Conservation (phyloP, 1,140 invertebrate genomes). For the Drosophila azteca region DNA sequence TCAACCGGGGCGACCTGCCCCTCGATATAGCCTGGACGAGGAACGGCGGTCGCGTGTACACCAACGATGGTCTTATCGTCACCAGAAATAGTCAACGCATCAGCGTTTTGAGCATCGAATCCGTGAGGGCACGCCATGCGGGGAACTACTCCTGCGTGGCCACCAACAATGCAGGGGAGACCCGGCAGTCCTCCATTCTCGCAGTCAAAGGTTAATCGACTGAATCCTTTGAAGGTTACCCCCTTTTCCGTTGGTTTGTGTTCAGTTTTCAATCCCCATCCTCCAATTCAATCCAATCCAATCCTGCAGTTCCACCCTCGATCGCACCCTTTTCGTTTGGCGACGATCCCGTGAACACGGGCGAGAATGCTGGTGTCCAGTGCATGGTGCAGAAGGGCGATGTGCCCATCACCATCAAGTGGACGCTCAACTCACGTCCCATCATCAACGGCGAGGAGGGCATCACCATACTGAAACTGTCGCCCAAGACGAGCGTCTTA, state of each 20-base stretch:
- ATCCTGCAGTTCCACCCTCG: slow-evolving; percentile 80
- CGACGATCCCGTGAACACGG: slow-evolving; percentile 89
- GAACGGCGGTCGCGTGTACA: slow-evolving; percentile 78
- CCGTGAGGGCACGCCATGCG: slow-evolving; percentile 86
- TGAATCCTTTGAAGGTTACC: neutral
- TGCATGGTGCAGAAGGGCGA: slow-evolving; percentile 91
- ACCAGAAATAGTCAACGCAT: slow-evolving; percentile 87
- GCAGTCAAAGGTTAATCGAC: slow-evolving; percentile 86
- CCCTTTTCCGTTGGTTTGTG: slow-evolving; percentile 28
- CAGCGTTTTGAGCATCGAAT: slow-evolving; percentile 88
- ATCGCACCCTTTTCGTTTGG: slow-evolving; percentile 88
- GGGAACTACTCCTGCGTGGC: slow-evolving; percentile 90
- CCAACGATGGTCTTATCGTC: slow-evolving; percentile 84
- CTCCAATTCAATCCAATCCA: slow-evolving; percentile 11
- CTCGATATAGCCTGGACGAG: slow-evolving; percentile 90
- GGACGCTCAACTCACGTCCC: slow-evolving; percentile 85
- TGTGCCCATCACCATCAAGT: slow-evolving; percentile 88
- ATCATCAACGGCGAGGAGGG: slow-evolving; percentile 84
- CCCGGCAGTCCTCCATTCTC: slow-evolving; percentile 88
- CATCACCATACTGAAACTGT: slow-evolving; percentile 85
- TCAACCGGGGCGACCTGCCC: slow-evolving; percentile 93
- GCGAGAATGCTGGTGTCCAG: slow-evolving; percentile 89
- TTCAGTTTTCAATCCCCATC: slow-evolving; percentile 22
- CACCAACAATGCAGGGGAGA: slow-evolving; percentile 89
- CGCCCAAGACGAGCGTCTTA: slow-evolving; percentile 89